A percentile compares a stretch with the other conserved stretches of the same genome.
Conservation (phyloP, 2,888 invertebrate genomes). For the Parasteatoda lunata region DNA sequence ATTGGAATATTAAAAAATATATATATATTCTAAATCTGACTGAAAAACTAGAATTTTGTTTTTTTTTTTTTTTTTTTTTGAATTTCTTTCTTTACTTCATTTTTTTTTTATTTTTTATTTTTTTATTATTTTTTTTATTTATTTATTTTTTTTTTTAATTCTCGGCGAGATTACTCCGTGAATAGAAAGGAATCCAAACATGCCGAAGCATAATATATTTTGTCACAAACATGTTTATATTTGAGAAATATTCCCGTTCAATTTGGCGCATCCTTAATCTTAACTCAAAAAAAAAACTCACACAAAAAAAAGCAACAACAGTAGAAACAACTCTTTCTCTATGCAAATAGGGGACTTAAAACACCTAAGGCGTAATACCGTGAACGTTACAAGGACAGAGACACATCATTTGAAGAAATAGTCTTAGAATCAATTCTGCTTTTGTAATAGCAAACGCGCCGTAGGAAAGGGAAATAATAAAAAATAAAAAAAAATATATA, state of each 20-base stretch:
- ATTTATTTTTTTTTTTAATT: no score
- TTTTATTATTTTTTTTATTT: no score
- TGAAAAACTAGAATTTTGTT: no score
- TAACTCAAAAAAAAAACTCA: background rate
- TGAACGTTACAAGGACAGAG: constrained; percentile 19
- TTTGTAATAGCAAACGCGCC: constrained; percentile 47
- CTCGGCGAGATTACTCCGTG: no score
- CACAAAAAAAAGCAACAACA: background rate
- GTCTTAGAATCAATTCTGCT: constrained; percentile 50
- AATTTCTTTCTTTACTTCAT: no score
- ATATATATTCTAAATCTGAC: no score
- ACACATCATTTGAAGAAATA: constrained; percentile 40
- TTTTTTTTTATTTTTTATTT: no score
- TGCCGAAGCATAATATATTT: no score
- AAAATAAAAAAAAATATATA: background rate
- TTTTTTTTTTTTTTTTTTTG: no score
- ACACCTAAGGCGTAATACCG: constrained; percentile 27
- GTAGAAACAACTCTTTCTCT: background rate
- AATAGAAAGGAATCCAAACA: background rate
- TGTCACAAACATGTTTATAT: no score
- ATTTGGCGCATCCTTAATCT: constrained; percentile 6
- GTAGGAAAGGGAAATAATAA: background rate
- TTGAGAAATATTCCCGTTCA: background rate
- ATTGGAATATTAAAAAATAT: no score
- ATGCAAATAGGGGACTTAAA: constrained; percentile 35